phyloP scores from a whole-genome alignment of 2,888 invertebrate genomes.

The Scrobipalpa costella region DNA sequence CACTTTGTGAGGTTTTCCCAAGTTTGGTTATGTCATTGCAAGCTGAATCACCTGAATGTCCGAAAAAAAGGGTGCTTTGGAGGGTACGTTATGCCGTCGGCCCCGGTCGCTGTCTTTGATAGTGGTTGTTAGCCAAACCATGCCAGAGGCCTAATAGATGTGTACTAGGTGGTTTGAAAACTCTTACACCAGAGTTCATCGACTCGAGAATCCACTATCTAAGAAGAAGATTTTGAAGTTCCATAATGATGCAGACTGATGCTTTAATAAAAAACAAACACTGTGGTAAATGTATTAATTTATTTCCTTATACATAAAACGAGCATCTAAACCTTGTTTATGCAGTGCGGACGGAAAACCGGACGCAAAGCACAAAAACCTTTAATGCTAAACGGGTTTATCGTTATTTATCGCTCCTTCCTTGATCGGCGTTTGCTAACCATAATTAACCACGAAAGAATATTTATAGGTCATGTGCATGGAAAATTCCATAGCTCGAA shows the following conservation, averaged over 20 bases:
- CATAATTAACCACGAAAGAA: conserved; percentile 2
- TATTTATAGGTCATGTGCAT: conserved; percentile 4
- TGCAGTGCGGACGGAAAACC: conserved; percentile 12
- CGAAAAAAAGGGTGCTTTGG: too few relatives aligned
- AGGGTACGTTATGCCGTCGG: too few relatives aligned
- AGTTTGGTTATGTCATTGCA: too few relatives aligned
- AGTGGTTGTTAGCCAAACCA: too few relatives aligned
- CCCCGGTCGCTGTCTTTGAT: too few relatives aligned
- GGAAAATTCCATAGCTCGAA: not conserved
- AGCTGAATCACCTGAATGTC: too few relatives aligned
- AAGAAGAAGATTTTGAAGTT: not conserved
- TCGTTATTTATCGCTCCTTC: not conserved
- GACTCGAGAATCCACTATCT: too few relatives aligned
- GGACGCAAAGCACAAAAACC: conserved; percentile 11
- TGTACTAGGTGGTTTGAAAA: too few relatives aligned
- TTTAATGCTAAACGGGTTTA: conserved; percentile 11
- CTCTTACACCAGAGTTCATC: too few relatives aligned
- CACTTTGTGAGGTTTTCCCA: too few relatives aligned
- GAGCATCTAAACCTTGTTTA: not conserved
- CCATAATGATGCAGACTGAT: conserved; percentile 38
- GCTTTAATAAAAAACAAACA: not conserved
- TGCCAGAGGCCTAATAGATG: too few relatives aligned
- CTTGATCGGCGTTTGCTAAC: not conserved
- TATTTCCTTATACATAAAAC: conserved; percentile 12
- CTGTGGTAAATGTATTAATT: not conserved